phyloP scores from a whole-genome alignment of 1,140 invertebrate genomes.

The Zaprionus vittiger region DNA sequence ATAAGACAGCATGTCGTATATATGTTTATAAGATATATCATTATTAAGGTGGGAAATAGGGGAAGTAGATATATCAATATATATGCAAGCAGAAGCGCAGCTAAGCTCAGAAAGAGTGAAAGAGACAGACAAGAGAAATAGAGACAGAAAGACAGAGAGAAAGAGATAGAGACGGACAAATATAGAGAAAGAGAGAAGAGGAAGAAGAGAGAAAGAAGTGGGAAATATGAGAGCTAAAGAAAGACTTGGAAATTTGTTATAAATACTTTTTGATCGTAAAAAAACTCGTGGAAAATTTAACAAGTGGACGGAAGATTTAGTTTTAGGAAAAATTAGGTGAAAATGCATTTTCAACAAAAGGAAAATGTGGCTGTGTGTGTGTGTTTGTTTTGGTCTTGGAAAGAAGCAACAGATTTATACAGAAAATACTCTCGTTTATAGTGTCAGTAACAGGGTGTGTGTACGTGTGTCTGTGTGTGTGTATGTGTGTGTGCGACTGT shows the following conservation, averaged over 20 bases:
- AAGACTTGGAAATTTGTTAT: constrained; percentile 14
- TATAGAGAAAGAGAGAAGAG: constrained; percentile 23
- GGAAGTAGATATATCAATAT: constrained; percentile 39
- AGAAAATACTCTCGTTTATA: not conserved
- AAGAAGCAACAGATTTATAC: constrained; percentile 31
- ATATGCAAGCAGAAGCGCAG: constrained; percentile 51
- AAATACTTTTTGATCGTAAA: constrained; percentile 18
- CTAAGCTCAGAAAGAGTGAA: constrained; percentile 38
- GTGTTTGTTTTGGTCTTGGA: constrained; percentile 14
- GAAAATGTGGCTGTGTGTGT: constrained; percentile 4
- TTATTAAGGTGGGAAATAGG: constrained; percentile 30
- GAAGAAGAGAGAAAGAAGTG: constrained; percentile 11
- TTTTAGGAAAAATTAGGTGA: constrained; percentile 32
- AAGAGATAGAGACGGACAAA: constrained; percentile 35
- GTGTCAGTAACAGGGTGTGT: constrained; percentile 13
- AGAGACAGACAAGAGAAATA: constrained; percentile 26
- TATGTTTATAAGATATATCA: constrained; percentile 51
- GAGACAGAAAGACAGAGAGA: constrained; percentile 20
- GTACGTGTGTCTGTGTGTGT: not conserved
- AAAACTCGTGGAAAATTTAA: constrained; percentile 26
- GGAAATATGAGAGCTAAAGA: constrained; percentile 18
- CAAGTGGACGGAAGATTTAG: constrained; percentile 12
- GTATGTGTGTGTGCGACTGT: constrained; percentile 11
- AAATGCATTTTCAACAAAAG: constrained; percentile 43
- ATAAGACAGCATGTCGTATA: constrained; percentile 61